Percentiles rank a stretch among this genome's conserved stretches.
Evolutionary conservation across 2,113 vertebrate species (phyloP).

Genomic region (Puntigrus tetrazona): DNA sequence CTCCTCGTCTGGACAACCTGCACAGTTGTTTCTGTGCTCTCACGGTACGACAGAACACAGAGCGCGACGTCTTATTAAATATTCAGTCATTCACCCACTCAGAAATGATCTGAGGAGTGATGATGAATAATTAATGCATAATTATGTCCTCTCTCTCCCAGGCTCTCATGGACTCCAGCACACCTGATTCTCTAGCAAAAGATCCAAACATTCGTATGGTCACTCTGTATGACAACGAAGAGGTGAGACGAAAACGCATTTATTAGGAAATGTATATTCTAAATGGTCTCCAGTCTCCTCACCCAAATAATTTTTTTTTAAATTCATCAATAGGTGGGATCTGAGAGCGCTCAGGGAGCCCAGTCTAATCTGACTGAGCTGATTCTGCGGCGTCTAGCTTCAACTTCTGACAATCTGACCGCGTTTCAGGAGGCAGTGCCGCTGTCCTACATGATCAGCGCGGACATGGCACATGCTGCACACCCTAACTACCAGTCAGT

Average conservation of each 20-base stretch:
- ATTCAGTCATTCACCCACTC: constrained; percentile 21
- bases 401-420: constrained; percentile 77
- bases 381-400: constrained; percentile 86
- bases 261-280: neutral
- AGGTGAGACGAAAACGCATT: constrained; percentile 74
- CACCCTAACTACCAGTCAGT: constrained; percentile 97
- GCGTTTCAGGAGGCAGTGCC: constrained; percentile 92
- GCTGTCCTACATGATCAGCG: constrained; percentile 95
- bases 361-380: constrained; percentile 92
- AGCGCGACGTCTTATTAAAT: constrained; percentile 22
- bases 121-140: constrained; percentile 27
- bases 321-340: constrained; percentile 85
- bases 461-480: constrained; percentile 94
- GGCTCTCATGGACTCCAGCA: constrained; percentile 86
- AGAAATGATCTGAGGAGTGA: constrained; percentile 16
- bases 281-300: neutral
- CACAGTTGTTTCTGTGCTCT: constrained; percentile 98
- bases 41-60: constrained; percentile 75
- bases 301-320: neutral
- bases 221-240: constrained; percentile 92
- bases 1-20: constrained; percentile 93
- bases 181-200: constrained; percentile 74
- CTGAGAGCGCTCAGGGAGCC: constrained; percentile 91
- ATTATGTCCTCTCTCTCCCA: constrained; percentile 57
- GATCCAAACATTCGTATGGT: constrained; percentile 91